Conservation (phyloP, 2,888 invertebrate genomes). For the Apodemia zela region DNA sequence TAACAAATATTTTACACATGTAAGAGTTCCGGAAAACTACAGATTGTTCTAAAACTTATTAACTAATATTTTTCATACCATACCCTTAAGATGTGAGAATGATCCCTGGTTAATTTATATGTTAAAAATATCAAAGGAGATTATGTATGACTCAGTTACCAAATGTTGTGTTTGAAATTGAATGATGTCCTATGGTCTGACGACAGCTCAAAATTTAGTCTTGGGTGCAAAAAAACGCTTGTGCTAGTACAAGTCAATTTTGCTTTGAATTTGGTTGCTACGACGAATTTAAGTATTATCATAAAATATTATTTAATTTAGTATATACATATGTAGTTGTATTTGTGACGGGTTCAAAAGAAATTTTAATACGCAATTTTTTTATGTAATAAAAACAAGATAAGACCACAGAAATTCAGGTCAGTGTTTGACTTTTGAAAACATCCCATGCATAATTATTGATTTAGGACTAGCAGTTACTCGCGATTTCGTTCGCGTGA, state of each 20-base stretch:
- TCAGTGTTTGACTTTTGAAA: no score
- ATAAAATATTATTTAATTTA: no score
- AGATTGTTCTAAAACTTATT: background rate
- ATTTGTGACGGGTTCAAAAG: no score
- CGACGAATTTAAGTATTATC: no score
- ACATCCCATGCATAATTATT: no score
- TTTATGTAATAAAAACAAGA: no score
- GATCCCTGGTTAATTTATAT: conserved; percentile 7
- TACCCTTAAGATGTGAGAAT: background rate
- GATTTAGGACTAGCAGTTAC: no score
- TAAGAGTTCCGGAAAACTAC: conserved; percentile 4
- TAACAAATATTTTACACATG: background rate
- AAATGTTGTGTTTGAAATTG: conserved; percentile 7
- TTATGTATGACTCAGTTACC: conserved; percentile 14
- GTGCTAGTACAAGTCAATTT: background rate
- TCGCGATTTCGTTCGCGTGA: no score
- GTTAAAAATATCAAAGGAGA: background rate
- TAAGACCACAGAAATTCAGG: no score
- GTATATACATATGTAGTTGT: no score
- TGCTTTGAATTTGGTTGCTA: background rate
- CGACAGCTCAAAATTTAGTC: background rate
- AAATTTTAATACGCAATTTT: no score
- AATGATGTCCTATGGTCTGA: background rate
- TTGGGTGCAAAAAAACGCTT: background rate
- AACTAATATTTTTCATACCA: background rate